phyloP scores from a whole-genome alignment of 2,888 invertebrate species.

The Drosophila nr. perissopoda region DNA sequence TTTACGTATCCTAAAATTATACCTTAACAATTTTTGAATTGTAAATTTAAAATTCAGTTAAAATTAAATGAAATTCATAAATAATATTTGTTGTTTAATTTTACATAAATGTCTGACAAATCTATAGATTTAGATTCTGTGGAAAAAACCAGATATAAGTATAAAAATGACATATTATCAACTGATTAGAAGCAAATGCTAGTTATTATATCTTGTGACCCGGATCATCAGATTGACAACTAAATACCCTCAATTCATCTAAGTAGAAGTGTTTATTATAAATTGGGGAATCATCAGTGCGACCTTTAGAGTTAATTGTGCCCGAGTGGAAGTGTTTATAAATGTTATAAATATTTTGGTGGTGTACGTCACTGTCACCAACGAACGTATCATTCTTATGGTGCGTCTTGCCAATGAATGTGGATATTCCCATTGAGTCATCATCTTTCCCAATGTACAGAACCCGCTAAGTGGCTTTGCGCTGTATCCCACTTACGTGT shows the following conservation, averaged over 20 bases:
- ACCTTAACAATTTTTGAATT: not conserved
- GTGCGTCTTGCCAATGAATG: constrained; percentile 37
- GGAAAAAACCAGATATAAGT: not conserved
- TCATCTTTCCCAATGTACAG: constrained; percentile 55
- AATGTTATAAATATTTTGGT: not conserved
- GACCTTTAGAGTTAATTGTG: too few species aligned
- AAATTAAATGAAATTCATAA: not conserved
- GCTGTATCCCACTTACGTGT: constrained; percentile 33
- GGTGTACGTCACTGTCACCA: constrained; percentile 29
- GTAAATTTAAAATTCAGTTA: not conserved
- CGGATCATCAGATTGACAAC: not conserved
- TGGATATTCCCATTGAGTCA: constrained; percentile 64
- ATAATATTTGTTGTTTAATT: constrained; percentile 3
- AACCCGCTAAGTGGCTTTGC: constrained; percentile 22
- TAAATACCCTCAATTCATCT: not conserved
- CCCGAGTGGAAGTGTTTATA: not conserved
- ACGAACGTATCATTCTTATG: constrained; percentile 22
- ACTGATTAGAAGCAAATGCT: not conserved
- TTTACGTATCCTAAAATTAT: constrained; percentile 38
- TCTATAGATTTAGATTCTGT: not conserved
- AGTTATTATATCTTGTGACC: not conserved
- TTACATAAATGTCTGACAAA: not conserved
- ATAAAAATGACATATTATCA: not conserved
- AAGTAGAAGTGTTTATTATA: not conserved
- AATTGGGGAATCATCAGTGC: too few species aligned